Conservation (phyloP, 2,888 invertebrate species). For the Himalopsyche japonica region DNA sequence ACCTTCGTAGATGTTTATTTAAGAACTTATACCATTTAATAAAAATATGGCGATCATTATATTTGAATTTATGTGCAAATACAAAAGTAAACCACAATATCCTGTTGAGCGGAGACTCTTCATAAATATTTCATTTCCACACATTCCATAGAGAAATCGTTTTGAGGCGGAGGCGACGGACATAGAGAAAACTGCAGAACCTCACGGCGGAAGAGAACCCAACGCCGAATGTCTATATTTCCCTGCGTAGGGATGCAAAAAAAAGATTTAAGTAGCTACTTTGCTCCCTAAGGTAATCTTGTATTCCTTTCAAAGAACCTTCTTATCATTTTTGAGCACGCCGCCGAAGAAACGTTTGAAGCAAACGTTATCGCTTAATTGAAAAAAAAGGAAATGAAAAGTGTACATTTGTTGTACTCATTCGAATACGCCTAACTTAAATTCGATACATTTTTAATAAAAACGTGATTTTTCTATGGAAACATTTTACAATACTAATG, state of each 20-base stretch:
- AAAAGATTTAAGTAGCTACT: conserved; percentile 29
- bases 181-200: conserved; percentile 7
- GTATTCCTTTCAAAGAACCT: conserved; percentile 32
- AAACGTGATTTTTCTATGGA: not conserved
- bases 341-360: conserved; percentile 26
- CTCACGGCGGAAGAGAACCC: not conserved
- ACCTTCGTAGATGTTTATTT: not conserved
- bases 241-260: conserved; percentile 30
- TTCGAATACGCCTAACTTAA: not conserved
- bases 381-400: conserved; percentile 36
- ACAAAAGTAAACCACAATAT: conserved; percentile 1
- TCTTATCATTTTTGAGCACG: conserved; percentile 35
- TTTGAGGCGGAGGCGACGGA: not conserved
- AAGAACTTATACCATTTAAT: not conserved
- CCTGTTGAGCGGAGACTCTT: conserved; percentile 2
- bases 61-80: conserved; percentile 1
- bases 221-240: conserved; percentile 28
- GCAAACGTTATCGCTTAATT: conserved; percentile 37
- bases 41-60: not conserved
- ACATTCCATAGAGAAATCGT: conserved; percentile 7
- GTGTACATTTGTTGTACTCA: conserved; percentile 17
- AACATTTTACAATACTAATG: not conserved
- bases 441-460: conserved; percentile 28
- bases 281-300: conserved; percentile 35
- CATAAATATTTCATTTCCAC: conserved; percentile 6